A percentile compares a stretch with the other conserved stretches of the same genome.
These are phyloP conservation scores for Rhyacophila brunnea DNA, from an alignment of 1,140 invertebrate genomes.

Conservation along the genomic window DNA sequence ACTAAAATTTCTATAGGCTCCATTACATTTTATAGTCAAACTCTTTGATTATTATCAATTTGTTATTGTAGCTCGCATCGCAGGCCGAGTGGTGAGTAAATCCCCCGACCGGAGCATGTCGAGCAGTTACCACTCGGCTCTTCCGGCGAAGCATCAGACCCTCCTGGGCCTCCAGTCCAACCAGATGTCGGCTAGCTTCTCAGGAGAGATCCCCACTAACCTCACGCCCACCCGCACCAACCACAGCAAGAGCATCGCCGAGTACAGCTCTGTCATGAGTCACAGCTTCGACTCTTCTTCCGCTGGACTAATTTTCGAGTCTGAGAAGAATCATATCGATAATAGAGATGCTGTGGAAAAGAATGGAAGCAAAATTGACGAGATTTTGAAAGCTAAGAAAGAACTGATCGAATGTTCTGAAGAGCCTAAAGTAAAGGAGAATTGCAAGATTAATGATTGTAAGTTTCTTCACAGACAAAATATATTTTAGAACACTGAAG, in stretches of 20 bases:
- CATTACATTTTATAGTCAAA: too few species aligned
- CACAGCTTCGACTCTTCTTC: conserved; percentile 44
- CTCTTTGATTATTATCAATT: too few species aligned
- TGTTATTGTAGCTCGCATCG: conserved; percentile 46
- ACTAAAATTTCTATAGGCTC: too few species aligned
- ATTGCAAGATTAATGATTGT: conserved; percentile 9
- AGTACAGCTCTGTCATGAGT: conserved; percentile 38
- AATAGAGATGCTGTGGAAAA: neutral
- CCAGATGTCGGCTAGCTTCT: conserved; percentile 39
- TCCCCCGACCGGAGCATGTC: conserved; percentile 69
- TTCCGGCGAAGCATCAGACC: conserved; percentile 39
- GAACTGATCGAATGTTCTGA: conserved; percentile 6
- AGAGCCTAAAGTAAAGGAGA: conserved; percentile 1
- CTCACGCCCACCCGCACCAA: conserved; percentile 19
- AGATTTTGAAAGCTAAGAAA: neutral
- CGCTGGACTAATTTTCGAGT: conserved; percentile 11
- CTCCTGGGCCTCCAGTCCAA: conserved; percentile 34
- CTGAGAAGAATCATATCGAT: conserved; percentile 5
- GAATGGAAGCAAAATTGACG: neutral
- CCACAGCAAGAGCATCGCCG: conserved; percentile 19
- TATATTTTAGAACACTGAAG: too few species aligned
- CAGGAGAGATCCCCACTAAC: conserved; percentile 38
- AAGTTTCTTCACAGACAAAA: too few species aligned
- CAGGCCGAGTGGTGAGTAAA: conserved; percentile 55
- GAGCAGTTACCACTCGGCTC: conserved; percentile 61